Conservation (phyloP, 2,113 vertebrate species). For the Fregetta grallaria region DNA sequence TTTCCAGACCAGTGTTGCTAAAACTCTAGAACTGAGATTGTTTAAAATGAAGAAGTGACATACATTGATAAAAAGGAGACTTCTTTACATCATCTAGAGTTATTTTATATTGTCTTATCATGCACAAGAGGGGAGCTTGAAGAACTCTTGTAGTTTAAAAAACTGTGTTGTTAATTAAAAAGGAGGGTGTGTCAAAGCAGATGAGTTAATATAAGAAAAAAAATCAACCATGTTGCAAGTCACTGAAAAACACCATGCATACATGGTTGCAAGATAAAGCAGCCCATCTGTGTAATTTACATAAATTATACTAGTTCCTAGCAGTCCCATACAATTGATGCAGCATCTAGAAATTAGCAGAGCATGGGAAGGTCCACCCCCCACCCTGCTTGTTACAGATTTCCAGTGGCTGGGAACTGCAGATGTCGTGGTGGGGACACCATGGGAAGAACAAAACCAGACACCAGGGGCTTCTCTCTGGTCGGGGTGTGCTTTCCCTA, state of each 20-base stretch:
- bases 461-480: neutral
- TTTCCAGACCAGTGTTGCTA: neutral
- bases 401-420: neutral
- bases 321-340: conserved; percentile 43
- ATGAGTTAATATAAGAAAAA: conserved; percentile 62
- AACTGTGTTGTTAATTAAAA: conserved; percentile 42
- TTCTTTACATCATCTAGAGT: neutral
- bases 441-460: neutral
- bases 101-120: conserved; percentile 16
- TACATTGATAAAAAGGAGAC: neutral
- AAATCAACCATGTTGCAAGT: conserved; percentile 57
- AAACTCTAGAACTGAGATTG: neutral
- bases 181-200: conserved; percentile 53
- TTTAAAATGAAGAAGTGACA: neutral
- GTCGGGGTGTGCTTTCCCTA: neutral
- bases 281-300: conserved; percentile 69
- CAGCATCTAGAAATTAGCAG: conserved; percentile 42
- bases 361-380: neutral
- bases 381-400: neutral
- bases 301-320: conserved; percentile 67
- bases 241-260: conserved; percentile 48
- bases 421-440: neutral
- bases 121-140: neutral
- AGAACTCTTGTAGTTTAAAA: conserved; percentile 35
- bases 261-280: conserved; percentile 66